phyloP scores from a whole-genome alignment of 2,113 vertebrate genomes.

The Poicephalus gulielmi region DNA sequence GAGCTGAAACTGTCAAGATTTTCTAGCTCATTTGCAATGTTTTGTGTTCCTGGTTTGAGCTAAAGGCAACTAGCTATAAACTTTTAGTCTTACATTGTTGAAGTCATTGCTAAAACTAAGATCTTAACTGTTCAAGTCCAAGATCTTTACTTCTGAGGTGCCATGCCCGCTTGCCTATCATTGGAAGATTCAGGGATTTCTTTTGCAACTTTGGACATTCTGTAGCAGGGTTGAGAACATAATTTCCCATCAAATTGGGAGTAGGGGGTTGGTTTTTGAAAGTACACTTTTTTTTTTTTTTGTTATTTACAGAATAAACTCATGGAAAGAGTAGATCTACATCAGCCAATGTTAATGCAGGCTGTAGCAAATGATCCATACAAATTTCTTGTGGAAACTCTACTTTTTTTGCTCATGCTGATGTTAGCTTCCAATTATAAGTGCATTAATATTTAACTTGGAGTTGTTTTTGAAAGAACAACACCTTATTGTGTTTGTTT shows the following conservation, averaged over 20 bases:
- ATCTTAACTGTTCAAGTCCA: background rate
- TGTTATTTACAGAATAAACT: background rate
- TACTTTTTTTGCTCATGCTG: background rate
- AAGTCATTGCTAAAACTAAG: background rate
- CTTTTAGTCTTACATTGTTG: background rate
- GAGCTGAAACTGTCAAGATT: background rate
- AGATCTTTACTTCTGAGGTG: background rate
- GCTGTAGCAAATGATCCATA: background rate
- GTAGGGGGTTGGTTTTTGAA: background rate
- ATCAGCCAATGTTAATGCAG: background rate
- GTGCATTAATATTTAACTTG: conserved; percentile 52
- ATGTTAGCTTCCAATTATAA: conserved; percentile 1
- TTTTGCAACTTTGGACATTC: background rate
- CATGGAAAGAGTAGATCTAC: background rate
- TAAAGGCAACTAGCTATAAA: background rate
- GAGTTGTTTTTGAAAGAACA: conserved; percentile 32
- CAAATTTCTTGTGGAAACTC: background rate
- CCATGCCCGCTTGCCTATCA: background rate
- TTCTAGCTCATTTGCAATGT: background rate
- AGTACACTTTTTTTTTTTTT: background rate
- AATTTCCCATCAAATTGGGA: background rate
- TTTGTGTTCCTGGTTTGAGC: background rate
- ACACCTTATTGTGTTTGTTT: conserved; percentile 24
- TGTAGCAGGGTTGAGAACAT: background rate
- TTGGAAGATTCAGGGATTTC: background rate